phyloP scores from a whole-genome alignment of 2,113 vertebrate species.

The Pomatorhinus ruficollis region DNA sequence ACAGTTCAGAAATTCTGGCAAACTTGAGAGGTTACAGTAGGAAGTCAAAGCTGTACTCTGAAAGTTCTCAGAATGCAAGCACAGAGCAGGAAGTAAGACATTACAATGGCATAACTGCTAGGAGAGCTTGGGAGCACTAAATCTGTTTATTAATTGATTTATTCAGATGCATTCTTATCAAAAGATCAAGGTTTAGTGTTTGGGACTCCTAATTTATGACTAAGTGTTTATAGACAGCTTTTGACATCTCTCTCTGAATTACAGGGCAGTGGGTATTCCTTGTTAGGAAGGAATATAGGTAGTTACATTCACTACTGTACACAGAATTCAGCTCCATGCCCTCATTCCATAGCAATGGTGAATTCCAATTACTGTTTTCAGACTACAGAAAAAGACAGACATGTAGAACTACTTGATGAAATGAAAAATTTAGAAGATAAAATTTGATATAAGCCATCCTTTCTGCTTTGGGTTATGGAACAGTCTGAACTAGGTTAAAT shows the following conservation, averaged over 20 bases:
- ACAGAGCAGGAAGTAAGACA: background rate
- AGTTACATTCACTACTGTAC: background rate
- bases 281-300: background rate
- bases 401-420: background rate
- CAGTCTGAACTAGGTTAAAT: background rate
- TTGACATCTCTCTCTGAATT: background rate
- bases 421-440: background rate
- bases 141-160: background rate
- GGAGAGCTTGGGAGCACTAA: background rate
- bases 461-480: background rate
- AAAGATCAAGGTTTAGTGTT: background rate
- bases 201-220: background rate
- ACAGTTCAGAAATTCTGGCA: constrained; percentile 22
- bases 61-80: background rate
- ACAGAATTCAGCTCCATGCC: background rate
- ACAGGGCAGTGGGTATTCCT: background rate
- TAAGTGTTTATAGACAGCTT: background rate
- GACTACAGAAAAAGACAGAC: background rate
- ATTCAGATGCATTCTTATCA: background rate
- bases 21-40: background rate
- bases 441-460: background rate
- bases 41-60: background rate
- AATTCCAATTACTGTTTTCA: background rate
- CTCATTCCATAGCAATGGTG: background rate
- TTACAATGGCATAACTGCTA: background rate